These are phyloP conservation scores for Sebastes diploproa DNA, from an alignment of 2,797 vertebrate species.

Conservation along the genomic window DNA sequence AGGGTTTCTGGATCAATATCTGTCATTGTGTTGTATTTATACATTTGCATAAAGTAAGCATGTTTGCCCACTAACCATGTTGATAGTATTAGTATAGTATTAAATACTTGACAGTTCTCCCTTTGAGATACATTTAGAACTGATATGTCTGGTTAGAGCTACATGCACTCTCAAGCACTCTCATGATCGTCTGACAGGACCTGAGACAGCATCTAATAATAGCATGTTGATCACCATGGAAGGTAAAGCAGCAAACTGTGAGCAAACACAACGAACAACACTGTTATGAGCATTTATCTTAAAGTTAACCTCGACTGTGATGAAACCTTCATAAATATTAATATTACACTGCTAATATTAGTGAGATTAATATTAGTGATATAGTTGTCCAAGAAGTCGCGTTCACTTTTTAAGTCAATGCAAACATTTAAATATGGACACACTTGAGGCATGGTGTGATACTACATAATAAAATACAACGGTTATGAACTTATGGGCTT, in stretches of 20 bases:
- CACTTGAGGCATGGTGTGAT: rapidly evolving
- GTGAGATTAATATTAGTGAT: neutral
- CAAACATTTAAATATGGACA: neutral
- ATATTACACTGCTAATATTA: neutral
- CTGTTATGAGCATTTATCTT: neutral
- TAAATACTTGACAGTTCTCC: too few species aligned
- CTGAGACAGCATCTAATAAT: neutral
- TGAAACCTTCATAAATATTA: neutral
- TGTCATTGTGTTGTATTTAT: too few species aligned
- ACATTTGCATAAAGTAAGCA: too few species aligned
- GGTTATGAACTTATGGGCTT: rapidly evolving
- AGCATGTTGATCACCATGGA: neutral
- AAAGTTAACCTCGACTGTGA: neutral
- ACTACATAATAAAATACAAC: rapidly evolving
- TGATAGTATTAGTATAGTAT: too few species aligned
- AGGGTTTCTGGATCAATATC: too few species aligned
- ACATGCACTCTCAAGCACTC: too few species aligned
- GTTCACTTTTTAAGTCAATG: neutral
- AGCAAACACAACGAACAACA: neutral
- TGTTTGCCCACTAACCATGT: too few species aligned
- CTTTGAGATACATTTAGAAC: too few species aligned
- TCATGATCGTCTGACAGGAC: too few species aligned
- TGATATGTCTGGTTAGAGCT: too few species aligned
- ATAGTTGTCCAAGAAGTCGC: too few species aligned
- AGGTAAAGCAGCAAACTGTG: neutral